Conservation (phyloP, 2,888 invertebrate species). For the Liopterus haemorrhoidalis region DNA sequence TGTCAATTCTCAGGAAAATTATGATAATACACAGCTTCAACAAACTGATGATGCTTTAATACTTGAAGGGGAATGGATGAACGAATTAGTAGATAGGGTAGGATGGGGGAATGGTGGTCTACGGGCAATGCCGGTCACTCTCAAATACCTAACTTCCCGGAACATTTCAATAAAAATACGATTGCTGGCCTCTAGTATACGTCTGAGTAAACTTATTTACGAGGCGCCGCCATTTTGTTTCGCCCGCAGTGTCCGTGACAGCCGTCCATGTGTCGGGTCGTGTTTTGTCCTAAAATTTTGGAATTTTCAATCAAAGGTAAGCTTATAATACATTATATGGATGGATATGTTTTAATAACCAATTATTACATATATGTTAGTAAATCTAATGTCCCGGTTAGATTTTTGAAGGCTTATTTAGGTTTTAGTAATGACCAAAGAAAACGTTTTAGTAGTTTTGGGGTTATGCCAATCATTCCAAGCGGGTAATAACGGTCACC, state of each 20-base stretch:
- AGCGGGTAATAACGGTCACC: slow-evolving; percentile 21
- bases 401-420: no score
- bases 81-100: no score
- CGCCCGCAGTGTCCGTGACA: slow-evolving; percentile 5
- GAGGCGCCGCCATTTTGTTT: slow-evolving; percentile 4
- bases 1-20: no score
- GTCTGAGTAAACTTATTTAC: slow-evolving; percentile 11
- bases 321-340: slow-evolving; percentile 2
- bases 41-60: no score
- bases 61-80: no score
- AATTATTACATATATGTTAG: slow-evolving; percentile 11
- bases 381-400: slow-evolving; percentile 9
- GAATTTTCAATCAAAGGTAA: slow-evolving; percentile 19
- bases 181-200: slow-evolving; percentile 1
- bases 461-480: slow-evolving; percentile 19
- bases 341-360: slow-evolving; percentile 3
- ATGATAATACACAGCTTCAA: no score
- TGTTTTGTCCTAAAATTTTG: slow-evolving; percentile 16
- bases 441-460: slow-evolving; percentile 3
- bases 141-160: slow-evolving; percentile 1
- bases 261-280: slow-evolving; percentile 1
- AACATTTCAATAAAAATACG: slow-evolving; percentile 1
- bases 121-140: slow-evolving; percentile 19
- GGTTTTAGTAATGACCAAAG: slow-evolving; percentile 10
- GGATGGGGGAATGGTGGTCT: slow-evolving; percentile 23